Evolutionary conservation across 2,888 invertebrate genomes (phyloP).

Genomic region (Tinea semifulvella): DNA sequence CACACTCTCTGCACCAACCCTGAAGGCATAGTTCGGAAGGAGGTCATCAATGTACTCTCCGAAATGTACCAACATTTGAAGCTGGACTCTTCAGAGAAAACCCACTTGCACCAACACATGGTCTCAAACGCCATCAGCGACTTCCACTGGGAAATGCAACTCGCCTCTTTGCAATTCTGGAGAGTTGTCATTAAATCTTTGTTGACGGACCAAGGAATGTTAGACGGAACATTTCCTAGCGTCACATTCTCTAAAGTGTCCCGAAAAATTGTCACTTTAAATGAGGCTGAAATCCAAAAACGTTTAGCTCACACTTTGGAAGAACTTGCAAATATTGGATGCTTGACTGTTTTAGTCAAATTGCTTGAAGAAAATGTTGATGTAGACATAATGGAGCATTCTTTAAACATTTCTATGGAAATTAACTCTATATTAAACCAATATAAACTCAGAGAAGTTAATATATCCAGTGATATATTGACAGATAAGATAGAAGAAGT

Average conservation of each 20-base stretch:
- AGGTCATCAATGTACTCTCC: constrained; percentile 73
- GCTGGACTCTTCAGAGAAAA: constrained; percentile 60
- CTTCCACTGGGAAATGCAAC: constrained; percentile 85
- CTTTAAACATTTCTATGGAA: constrained; percentile 62
- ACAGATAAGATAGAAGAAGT: constrained; percentile 21
- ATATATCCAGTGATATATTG: constrained; percentile 16
- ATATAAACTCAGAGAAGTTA: constrained; percentile 50
- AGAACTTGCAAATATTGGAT: constrained; percentile 73
- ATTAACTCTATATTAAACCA: constrained; percentile 62
- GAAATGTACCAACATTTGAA: constrained; percentile 73
- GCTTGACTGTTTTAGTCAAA: constrained; percentile 73
- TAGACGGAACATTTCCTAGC: constrained; percentile 80
- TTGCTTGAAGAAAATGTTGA: constrained; percentile 76
- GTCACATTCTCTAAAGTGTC: constrained; percentile 83
- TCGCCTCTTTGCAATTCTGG: constrained; percentile 78
- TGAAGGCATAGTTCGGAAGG: constrained; percentile 81
- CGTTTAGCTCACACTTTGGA: constrained; percentile 72
- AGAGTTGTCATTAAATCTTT: constrained; percentile 70
- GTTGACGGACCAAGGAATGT: constrained; percentile 81
- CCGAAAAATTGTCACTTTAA: constrained; percentile 79
- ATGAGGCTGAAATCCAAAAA: constrained; percentile 70
- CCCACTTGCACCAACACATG: constrained; percentile 70
- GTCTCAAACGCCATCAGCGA: constrained; percentile 73
- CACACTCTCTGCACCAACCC: constrained; percentile 70
- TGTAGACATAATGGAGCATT: constrained; percentile 72